Evolutionary conservation across 2,888 invertebrate species (phyloP).

Genomic region (Nomada ruficornis): DNA sequence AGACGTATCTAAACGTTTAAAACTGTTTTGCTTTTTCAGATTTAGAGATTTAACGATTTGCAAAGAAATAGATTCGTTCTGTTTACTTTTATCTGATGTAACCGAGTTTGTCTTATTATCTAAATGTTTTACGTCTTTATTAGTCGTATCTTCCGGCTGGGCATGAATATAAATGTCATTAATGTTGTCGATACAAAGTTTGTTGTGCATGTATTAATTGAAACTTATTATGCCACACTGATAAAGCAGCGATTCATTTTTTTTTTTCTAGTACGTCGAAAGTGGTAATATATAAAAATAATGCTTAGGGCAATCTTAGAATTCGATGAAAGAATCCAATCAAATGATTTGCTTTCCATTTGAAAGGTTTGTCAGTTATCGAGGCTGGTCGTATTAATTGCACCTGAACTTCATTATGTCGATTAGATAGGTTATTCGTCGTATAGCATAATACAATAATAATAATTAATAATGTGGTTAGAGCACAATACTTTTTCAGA

Average conservation of each 20-base stretch:
- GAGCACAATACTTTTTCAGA: too few relatives aligned
- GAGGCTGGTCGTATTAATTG: too few relatives aligned
- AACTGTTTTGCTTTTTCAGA: constrained; percentile 48
- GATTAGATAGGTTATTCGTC: too few relatives aligned
- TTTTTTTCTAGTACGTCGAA: too few relatives aligned
- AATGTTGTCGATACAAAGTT: constrained; percentile 27
- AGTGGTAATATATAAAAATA: too few relatives aligned
- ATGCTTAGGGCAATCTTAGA: too few relatives aligned
- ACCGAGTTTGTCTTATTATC: constrained; percentile 64
- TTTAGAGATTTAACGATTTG: constrained; percentile 50
- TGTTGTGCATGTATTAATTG: not conserved
- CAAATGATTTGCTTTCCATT: too few relatives aligned
- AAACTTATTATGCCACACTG: not conserved
- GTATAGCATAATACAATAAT: too few relatives aligned
- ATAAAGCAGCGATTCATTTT: not conserved
- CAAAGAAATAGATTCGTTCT: constrained; percentile 56
- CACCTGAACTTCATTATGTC: too few relatives aligned
- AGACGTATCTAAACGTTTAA: constrained; percentile 61
- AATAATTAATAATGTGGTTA: too few relatives aligned
- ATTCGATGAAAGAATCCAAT: too few relatives aligned
- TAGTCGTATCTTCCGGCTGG: constrained; percentile 69
- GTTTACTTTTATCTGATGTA: constrained; percentile 53
- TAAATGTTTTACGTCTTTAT: constrained; percentile 54
- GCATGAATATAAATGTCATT: constrained; percentile 50
- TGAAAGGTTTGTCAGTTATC: too few relatives aligned